Evolutionary conservation across 1,140 invertebrate species (phyloP).

Genomic region (Anastrepha obliqua): DNA sequence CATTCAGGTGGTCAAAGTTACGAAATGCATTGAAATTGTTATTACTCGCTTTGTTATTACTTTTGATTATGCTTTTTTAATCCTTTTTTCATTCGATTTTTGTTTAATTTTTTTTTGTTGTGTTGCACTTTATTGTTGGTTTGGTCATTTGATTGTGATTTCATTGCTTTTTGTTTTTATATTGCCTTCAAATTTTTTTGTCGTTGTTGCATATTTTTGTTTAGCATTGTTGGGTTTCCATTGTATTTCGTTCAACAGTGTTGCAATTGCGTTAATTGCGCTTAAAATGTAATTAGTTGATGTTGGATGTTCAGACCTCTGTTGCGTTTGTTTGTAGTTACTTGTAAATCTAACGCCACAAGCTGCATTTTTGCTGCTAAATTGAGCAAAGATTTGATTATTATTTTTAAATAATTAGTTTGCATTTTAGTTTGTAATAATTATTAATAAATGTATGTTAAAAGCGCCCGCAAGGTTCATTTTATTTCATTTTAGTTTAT

Average conservation of each 20-base stretch:
- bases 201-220: neutral
- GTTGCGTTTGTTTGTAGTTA: neutral
- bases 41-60: neutral
- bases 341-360: neutral
- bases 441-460: too few species aligned
- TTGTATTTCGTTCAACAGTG: neutral
- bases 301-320: neutral
- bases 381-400: conserved; percentile 19
- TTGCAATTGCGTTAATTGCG: conserved; percentile 51
- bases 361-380: conserved; percentile 9
- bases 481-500: neutral
- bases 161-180: neutral
- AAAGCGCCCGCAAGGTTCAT: neutral
- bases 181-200: neutral
- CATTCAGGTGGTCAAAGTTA: conserved; percentile 6
- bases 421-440: too few species aligned
- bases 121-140: neutral
- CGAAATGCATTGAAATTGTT: conserved; percentile 17
- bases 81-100: neutral
- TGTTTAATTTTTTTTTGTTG: neutral
- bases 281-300: conserved; percentile 31
- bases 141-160: neutral
- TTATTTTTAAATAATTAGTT: too few species aligned
- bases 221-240: neutral
- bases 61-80: neutral